Evolutionary conservation across 2,888 invertebrate species (phyloP).

Genomic region (Oegoconia quadripuncta): DNA sequence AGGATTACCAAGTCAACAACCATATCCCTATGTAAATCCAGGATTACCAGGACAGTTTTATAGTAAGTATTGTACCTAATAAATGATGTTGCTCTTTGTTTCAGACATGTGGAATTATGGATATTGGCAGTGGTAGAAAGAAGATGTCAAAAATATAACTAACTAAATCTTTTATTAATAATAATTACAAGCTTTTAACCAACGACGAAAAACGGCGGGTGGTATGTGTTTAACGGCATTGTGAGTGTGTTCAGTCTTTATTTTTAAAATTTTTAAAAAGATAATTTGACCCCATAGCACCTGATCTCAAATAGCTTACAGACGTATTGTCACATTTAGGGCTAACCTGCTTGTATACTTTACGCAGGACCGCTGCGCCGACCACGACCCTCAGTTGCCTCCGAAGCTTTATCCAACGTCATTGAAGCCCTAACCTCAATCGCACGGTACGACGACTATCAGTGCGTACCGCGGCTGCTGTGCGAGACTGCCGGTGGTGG

Average conservation of each 20-base stretch:
- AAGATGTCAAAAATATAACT: too few species aligned
- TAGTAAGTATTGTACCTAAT: slow-evolving; percentile 20
- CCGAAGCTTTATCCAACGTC: slow-evolving; percentile 53
- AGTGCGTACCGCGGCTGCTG: slow-evolving; percentile 88
- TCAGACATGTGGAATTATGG: not conserved
- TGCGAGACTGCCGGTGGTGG: slow-evolving; percentile 85
- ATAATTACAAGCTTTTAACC: too few species aligned
- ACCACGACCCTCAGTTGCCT: slow-evolving; percentile 40
- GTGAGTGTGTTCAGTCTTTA: not conserved
- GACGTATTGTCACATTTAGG: not conserved
- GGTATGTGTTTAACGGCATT: too few species aligned
- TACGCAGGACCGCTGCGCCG: slow-evolving; percentile 41
- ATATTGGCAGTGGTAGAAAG: too few species aligned
- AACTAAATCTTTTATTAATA: too few species aligned
- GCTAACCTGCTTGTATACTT: not conserved
- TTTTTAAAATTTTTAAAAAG: not conserved
- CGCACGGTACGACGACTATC: slow-evolving; percentile 84
- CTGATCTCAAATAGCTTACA: too few species aligned
- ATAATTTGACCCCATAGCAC: too few species aligned
- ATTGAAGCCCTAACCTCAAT: slow-evolving; percentile 63
- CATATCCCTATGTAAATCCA: slow-evolving; percentile 14
- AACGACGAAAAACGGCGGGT: too few species aligned
- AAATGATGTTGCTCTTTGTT: not conserved
- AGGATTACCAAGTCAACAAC: slow-evolving; percentile 19
- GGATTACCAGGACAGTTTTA: slow-evolving; percentile 23